Base-by-base conservation (phyloP, 2,888 invertebrate species). In the Pocota personata region DNA sequence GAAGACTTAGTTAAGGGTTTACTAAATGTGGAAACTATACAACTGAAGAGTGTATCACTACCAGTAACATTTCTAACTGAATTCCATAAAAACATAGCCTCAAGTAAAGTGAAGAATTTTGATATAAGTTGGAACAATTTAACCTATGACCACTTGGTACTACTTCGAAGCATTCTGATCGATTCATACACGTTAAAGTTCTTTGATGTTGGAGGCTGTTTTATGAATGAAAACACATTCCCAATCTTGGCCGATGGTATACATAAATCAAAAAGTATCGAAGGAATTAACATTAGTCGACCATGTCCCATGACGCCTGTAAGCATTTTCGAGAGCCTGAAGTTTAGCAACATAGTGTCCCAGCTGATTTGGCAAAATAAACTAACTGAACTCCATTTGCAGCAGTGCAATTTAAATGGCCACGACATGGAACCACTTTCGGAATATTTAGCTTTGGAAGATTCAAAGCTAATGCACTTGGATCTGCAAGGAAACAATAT, bases 221-320 rank as follows among this genome's bases (percentile, higher is more conserved):
- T 72, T 16, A 64, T 92, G 12, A 90, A 87, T 46, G 91, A 91
- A 66, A 90, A 88, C n/a, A 90, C 89, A 30, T 92, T 92, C 58
- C 89, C 90, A 3, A 64, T 89, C 2, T 37, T 92, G 3, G 92
- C 91, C 0, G 92, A 92, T 87, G 92, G 91, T 0, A 88, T 92
- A 1, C 50, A 90, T 40, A 91, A 91, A 32, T 92, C 91, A 2
- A 37, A 37, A 2, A 87, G 88, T 2, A 40, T 92, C 32, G 69
- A 76, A 0, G 72, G 71, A 2, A 71, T 92, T 1, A 87, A 89
- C 66, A 88, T 89, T 46, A 91, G 89, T 35, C 89, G 91, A 1
- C 32, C 92, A 1, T 10, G 90, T 24, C 66, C 72, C 2, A 73
- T 82, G 19, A 48, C 87, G 6, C 88, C 89, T 0, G 64, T 69